Evolutionary conservation across 2,888 invertebrate species (phyloP).

Genomic region (Drosophila aldrichi): DNA sequence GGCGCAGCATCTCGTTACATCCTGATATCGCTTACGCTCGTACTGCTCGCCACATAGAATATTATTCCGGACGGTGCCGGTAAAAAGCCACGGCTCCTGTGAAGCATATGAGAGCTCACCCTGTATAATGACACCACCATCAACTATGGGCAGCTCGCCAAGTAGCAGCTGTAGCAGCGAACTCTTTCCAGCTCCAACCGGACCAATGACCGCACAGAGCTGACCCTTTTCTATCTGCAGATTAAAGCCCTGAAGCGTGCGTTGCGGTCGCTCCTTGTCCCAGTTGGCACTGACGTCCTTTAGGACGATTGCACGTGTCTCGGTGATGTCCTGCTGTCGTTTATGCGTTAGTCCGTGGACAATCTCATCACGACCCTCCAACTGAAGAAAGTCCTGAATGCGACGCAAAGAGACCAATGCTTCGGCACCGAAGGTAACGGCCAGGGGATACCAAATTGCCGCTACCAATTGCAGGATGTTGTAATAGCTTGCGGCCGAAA

Average conservation of each 20-base stretch:
- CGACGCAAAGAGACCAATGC: constrained; percentile 87
- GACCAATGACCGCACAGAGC: constrained; percentile 93
- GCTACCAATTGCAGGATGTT: constrained; percentile 89
- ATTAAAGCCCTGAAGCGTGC: constrained; percentile 87
- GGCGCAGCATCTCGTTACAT: constrained; percentile 86
- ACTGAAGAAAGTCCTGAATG: constrained; percentile 87
- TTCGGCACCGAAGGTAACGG: constrained; percentile 87
- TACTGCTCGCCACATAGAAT: constrained; percentile 90
- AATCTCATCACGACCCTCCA: constrained; percentile 86
- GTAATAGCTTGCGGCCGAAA: constrained; percentile 92
- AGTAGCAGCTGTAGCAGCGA: constrained; percentile 87
- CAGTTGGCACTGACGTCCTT: constrained; percentile 86
- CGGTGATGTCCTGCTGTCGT: constrained; percentile 53
- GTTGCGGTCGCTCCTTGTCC: constrained; percentile 86
- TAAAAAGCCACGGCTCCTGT: constrained; percentile 90
- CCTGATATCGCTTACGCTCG: constrained; percentile 88
- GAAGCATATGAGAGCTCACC: constrained; percentile 88
- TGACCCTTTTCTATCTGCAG: constrained; percentile 88
- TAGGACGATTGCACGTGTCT: constrained; percentile 83
- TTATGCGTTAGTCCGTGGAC: constrained; percentile 79
- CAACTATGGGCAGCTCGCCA: constrained; percentile 87
- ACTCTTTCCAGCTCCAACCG: constrained; percentile 94
- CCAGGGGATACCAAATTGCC: constrained; percentile 88
- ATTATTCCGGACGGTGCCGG: constrained; percentile 89
- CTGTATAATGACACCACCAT: constrained; percentile 86